Evolutionary conservation across 2,797 vertebrate species (phyloP).

Genomic region (Hybognathus amarus): DNA sequence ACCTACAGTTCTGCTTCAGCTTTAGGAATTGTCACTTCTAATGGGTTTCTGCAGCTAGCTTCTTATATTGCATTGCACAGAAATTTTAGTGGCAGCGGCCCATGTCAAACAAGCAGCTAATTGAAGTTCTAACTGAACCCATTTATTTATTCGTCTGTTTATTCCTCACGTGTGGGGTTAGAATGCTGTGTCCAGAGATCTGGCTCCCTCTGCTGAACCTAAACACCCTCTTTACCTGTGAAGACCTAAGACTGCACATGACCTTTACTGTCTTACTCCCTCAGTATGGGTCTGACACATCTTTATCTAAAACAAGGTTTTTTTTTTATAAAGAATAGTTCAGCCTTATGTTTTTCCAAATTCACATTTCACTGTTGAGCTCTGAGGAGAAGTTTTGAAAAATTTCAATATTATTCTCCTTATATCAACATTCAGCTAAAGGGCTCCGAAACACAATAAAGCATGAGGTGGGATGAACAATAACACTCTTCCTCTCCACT

Average conservation of each 20-base stretch:
- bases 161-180: constrained; percentile 24
- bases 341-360: neutral
- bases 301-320: neutral
- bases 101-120: constrained; percentile 51
- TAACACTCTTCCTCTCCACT: neutral
- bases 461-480: neutral
- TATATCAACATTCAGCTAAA: neutral
- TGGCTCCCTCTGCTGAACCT: constrained; percentile 59
- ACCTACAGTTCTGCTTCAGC: constrained; percentile 12
- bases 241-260: neutral
- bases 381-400: neutral
- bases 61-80: constrained; percentile 26
- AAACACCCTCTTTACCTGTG: constrained; percentile 42
- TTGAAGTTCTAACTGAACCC: constrained; percentile 42
- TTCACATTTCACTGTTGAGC: neutral
- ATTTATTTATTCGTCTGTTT: constrained; percentile 49
- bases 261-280: neutral
- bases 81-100: constrained; percentile 23
- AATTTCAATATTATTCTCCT: neutral
- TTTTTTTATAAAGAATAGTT: neutral
- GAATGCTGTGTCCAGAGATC: constrained; percentile 44
- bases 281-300: neutral
- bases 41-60: constrained; percentile 29
- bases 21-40: constrained; percentile 40
- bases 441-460: neutral